Evolutionary conservation across 1,140 invertebrate genomes (phyloP), one percentile per base, ranked within the genome.

Genomic region (Yoshiicerus persimilis): DNA sequence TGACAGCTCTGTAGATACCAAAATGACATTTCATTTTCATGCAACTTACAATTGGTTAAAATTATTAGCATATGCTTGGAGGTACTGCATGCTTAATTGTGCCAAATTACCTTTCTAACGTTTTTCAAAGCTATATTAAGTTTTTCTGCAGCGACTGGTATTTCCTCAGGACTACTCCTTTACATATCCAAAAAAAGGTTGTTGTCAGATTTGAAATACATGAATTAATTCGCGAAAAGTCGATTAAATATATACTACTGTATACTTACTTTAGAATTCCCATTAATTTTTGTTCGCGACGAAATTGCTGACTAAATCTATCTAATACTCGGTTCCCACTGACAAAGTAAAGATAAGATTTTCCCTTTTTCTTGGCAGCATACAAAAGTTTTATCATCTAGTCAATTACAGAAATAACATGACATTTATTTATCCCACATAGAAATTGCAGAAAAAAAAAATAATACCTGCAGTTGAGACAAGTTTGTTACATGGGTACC

Each of bases 401-500:
- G 4, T 23, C 2, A 56, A 87, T 47, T 6, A 87, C 83, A n/a
- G n/a, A n/a, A 23, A 39, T 75, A 70, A 70, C 4, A 25, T n/a
- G n/a, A 70, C 13, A 27, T 6, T n/a, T 32, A 30, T 34, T n/a
- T 4, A 20, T 77, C 1, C 11, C 0, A 27, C 23, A 23, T 0
- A 70, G 4, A 32, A 70, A 70, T 70, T 11, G 9, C 25, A 10
- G 1, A 23, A 13, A 70, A 70, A 32, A 30, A 16, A 2, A 66
- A 30, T n/a, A 23, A 77, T 91, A 94, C 94, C 94, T 97, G 96
- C 66, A 97, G 92, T 91, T 97, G 96, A 89, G 94, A 94, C 39
- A 97, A 92, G 92, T 96, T 96, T 4, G 93, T 93, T 2, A 97
- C 96, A 93, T 97, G 96, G 0, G 96, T 97, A 27, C 96, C 96